These are phyloP conservation scores for Eupsittula cactorum DNA, from an alignment of 2,113 vertebrate genomes.

Conservation along the genomic window DNA sequence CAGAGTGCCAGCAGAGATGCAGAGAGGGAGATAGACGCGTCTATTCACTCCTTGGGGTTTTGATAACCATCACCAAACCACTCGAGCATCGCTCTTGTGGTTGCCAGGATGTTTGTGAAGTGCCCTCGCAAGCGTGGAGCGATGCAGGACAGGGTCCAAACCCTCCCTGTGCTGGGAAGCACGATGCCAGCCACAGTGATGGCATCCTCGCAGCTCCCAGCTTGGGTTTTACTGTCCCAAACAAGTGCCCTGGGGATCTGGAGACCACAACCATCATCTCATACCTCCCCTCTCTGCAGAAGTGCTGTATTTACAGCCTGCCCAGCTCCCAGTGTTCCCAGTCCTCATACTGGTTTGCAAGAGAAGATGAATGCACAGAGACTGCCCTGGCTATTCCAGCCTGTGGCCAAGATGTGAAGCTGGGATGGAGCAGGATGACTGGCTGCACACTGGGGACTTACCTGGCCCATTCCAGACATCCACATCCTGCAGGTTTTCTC, in stretches of 20 bases:
- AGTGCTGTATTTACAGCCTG: neutral
- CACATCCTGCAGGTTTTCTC: slow-evolving; percentile 36
- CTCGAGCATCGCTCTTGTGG: neutral
- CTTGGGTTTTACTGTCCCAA: neutral
- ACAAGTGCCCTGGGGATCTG: fast-evolving
- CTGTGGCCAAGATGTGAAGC: fast-evolving
- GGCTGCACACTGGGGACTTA: neutral
- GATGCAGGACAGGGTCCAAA: neutral
- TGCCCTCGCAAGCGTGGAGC: fast-evolving
- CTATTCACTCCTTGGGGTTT: slow-evolving; percentile 25
- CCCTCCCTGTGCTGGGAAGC: neutral
- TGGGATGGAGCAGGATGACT: fast-evolving
- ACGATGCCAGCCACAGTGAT: fast-evolving
- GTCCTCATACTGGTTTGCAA: neutral
- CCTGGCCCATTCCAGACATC: slow-evolving; percentile 86
- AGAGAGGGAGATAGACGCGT: neutral
- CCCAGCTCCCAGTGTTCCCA: neutral
- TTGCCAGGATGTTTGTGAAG: neutral
- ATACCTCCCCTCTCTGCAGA: neutral
- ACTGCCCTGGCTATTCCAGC: neutral
- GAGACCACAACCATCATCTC: neutral
- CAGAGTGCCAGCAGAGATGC: neutral
- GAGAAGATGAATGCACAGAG: fast-evolving
- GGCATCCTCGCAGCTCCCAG: neutral
- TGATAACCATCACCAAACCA: slow-evolving; percentile 47